Conservation (phyloP, 2,888 invertebrate species). For the Microplitis manilae region DNA sequence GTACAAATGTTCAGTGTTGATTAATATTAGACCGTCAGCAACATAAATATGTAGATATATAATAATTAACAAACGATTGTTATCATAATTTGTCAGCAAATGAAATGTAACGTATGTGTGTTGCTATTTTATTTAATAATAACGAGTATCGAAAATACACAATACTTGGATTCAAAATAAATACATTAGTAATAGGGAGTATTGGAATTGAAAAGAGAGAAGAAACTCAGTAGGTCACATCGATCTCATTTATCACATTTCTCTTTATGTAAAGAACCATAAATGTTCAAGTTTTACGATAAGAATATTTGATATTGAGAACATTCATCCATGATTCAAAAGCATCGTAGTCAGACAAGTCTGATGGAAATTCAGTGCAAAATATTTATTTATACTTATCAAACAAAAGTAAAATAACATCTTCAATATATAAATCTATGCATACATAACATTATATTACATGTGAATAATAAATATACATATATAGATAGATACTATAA, state of each 20-base stretch:
- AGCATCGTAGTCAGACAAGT: not conserved
- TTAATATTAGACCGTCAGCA: not conserved
- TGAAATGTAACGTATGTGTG: too few species aligned
- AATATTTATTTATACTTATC: conserved; percentile 1
- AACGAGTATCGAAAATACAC: too few species aligned
- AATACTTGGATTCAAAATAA: too few species aligned
- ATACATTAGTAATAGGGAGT: not conserved
- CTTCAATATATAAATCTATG: not conserved
- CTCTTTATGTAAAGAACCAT: not conserved
- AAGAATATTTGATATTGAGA: not conserved
- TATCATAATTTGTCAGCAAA: not conserved
- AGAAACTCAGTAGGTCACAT: not conserved
- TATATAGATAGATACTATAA: not conserved
- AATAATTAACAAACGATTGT: not conserved
- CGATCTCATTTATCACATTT: not conserved
- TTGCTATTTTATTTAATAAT: too few species aligned
- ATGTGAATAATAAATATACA: not conserved
- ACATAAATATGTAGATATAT: not conserved
- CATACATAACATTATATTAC: not conserved
- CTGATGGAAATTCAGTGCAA: not conserved
- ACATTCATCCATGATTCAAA: not conserved
- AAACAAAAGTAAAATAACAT: not conserved
- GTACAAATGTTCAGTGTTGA: not conserved
- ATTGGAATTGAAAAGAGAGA: conserved; percentile 13
- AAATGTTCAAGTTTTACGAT: not conserved